These are phyloP conservation scores for Alethe diademata DNA, from an alignment of 2,113 vertebrate genomes.

Conservation along the genomic window DNA sequence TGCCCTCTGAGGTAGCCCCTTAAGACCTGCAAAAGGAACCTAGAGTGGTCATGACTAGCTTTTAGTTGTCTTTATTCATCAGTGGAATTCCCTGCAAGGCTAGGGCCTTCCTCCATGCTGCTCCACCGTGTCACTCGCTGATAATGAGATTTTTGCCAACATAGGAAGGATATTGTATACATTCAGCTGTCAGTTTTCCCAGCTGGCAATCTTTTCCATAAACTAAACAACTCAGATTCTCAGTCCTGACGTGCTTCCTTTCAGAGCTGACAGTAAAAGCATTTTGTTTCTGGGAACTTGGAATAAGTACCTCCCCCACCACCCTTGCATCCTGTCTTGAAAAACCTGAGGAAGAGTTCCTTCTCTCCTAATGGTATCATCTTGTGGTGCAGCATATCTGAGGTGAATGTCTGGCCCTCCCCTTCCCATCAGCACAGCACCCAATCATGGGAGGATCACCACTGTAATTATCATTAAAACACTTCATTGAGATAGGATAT, in stretches of 20 bases:
- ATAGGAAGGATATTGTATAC: background rate
- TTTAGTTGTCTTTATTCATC: background rate
- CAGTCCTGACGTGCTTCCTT: background rate
- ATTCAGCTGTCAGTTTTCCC: background rate
- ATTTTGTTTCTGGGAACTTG: background rate
- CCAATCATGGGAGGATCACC: background rate
- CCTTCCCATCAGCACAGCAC: background rate
- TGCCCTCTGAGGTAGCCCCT: background rate
- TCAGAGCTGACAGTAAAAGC: background rate
- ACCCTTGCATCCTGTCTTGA: background rate
- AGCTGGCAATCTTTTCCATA: background rate
- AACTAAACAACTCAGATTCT: background rate
- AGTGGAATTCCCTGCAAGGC: background rate
- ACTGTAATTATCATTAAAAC: background rate
- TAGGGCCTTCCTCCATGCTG: background rate
- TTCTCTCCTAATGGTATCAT: background rate
- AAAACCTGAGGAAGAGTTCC: background rate
- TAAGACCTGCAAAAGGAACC: background rate
- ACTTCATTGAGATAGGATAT: background rate
- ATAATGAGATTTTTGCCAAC: background rate
- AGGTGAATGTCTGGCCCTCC: background rate
- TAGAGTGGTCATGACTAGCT: background rate
- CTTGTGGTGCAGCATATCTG: background rate
- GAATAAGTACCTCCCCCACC: background rate
- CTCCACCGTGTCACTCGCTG: background rate